Evolutionary conservation across 2,888 invertebrate species (phyloP).

Genomic region (Rhopalosiphum nymphaeae): DNA sequence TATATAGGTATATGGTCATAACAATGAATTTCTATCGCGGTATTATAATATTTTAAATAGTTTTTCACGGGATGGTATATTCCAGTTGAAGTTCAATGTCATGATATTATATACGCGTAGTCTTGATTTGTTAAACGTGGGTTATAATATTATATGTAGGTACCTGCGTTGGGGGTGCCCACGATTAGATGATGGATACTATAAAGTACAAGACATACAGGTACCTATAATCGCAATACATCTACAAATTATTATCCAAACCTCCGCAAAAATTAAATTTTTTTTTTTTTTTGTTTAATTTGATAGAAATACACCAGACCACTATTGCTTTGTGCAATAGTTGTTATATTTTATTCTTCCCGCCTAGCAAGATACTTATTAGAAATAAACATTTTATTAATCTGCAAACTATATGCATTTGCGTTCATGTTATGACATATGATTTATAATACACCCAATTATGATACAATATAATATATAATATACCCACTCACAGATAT

Average conservation of each 20-base stretch:
- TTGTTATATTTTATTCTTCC: background rate
- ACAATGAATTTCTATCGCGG: background rate
- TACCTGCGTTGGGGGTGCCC: background rate
- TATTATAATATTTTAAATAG: background rate
- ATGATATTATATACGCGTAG: background rate
- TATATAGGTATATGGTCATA: background rate
- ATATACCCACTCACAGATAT: background rate
- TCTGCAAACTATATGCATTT: background rate
- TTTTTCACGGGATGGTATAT: background rate
- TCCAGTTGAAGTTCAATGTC: background rate
- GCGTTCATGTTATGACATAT: background rate
- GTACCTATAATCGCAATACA: background rate
- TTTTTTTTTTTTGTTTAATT: conserved; percentile 19
- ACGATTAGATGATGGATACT: background rate
- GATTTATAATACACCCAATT: background rate
- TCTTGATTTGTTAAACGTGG: conserved; percentile 27
- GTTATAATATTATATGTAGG: background rate
- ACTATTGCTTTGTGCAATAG: background rate
- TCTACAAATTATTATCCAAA: background rate
- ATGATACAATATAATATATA: background rate
- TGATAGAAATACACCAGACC: background rate
- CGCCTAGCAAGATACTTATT: background rate
- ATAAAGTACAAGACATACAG: background rate
- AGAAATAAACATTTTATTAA: background rate
- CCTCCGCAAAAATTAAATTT: conserved; percentile 9